phyloP scores from a whole-genome alignment of 2,113 vertebrate species.

The Notothenia coriiceps region DNA sequence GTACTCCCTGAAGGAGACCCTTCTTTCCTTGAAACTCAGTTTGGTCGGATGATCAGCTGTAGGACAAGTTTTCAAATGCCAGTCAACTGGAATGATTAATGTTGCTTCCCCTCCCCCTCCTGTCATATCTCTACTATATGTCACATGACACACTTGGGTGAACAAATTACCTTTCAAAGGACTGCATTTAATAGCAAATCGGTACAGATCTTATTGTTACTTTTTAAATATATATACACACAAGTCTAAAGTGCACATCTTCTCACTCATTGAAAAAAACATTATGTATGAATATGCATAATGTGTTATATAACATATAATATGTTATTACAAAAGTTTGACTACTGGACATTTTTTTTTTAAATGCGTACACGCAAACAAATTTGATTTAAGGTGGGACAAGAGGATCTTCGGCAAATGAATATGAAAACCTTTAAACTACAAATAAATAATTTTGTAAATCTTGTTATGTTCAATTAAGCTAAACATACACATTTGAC shows the following conservation, averaged over 20 bases:
- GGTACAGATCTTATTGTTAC: not conserved
- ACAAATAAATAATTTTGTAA: not conserved
- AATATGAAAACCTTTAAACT: not conserved
- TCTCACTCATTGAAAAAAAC: not conserved
- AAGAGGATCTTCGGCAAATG: no score
- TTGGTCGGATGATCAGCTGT: not conserved
- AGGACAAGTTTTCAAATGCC: not conserved
- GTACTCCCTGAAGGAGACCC: not conserved
- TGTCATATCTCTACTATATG: not conserved
- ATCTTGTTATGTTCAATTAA: no score
- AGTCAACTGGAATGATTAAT: not conserved
- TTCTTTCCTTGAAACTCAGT: not conserved
- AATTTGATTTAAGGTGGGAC: no score
- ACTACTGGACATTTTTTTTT: no score
- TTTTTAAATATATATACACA: no score
- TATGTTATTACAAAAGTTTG: no score
- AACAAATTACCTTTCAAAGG: not conserved
- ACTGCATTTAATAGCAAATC: no score
- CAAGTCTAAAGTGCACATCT: not conserved
- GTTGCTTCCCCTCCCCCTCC: not conserved
- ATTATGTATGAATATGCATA: no score
- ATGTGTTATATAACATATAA: no score
- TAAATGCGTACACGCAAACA: no score
- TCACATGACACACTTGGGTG: not conserved
- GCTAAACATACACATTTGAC: not conserved